phyloP scores from a whole-genome alignment of 2,113 vertebrate genomes.

The Leuciscus idus region DNA sequence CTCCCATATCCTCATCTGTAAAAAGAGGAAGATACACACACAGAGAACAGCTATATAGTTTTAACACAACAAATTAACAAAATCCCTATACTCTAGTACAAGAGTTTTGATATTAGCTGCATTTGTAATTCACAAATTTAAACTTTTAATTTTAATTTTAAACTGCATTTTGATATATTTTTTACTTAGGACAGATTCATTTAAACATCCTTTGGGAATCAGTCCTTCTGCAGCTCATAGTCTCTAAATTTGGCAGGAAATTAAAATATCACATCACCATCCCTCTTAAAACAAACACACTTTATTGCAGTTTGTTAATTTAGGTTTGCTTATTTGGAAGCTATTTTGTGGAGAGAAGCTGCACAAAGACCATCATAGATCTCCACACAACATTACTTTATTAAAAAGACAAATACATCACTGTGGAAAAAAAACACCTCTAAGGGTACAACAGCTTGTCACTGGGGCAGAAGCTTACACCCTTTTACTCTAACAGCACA shows the following conservation, averaged over 20 bases:
- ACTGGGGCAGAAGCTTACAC: neutral
- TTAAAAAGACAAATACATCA: neutral
- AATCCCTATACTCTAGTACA: neutral
- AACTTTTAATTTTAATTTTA: neutral
- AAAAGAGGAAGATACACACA: neutral
- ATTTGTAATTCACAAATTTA: neutral
- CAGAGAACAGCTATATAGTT: neutral
- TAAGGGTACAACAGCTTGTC: too few species aligned
- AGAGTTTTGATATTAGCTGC: neutral
- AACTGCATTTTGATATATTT: conserved; percentile 8
- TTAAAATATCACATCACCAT: neutral
- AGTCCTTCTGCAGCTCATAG: neutral
- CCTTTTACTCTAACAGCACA: neutral
- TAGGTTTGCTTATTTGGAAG: neutral
- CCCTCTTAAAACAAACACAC: neutral
- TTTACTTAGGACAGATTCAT: neutral
- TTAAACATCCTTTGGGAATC: neutral
- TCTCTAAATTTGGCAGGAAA: conserved; percentile 11
- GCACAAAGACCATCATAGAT: neutral
- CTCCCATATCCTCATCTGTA: conserved; percentile 11
- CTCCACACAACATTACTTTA: neutral
- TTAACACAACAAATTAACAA: neutral
- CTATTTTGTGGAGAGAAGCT: neutral
- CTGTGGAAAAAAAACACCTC: neutral
- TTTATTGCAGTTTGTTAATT: neutral